phyloP scores from a whole-genome alignment of 35 echinoderm and acorn worm species.

The Heliocidaris erythrogramma region DNA sequence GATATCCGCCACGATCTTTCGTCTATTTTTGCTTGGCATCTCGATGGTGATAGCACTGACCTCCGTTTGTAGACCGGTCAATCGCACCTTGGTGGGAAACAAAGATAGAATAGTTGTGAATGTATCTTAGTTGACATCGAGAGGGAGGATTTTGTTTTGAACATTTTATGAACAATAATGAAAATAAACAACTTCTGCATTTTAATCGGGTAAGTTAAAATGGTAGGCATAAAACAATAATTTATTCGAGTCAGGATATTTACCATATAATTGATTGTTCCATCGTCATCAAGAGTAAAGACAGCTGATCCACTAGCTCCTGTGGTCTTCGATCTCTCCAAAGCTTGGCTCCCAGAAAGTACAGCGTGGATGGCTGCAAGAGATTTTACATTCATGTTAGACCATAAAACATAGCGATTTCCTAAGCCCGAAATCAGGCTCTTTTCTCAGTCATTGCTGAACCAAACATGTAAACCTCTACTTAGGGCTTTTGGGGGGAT shows the following conservation, averaged over 20 bases:
- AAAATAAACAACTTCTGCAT: neutral
- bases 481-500: too few relatives aligned
- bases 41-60: conserved; percentile 74
- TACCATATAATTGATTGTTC: conserved; percentile 84
- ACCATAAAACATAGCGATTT: neutral
- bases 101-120: neutral
- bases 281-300: conserved; percentile 73
- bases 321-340: conserved; percentile 70
- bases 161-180: neutral
- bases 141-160: too few relatives aligned
- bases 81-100: conserved; percentile 50
- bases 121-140: neutral
- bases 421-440: neutral
- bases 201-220: neutral
- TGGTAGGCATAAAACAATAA: neutral
- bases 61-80: conserved; percentile 65
- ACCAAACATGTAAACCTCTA: neutral
- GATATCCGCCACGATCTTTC: conserved; percentile 72
- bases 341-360: conserved; percentile 88
- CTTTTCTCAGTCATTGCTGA: neutral
- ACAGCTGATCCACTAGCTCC: conserved; percentile 93
- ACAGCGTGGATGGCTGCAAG: conserved; percentile 84
- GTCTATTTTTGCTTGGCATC: conserved; percentile 43
- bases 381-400: neutral
- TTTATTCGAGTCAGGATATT: neutral